phyloP scores from a whole-genome alignment of 2,797 vertebrate genomes.

The Psittacula derbiana region DNA sequence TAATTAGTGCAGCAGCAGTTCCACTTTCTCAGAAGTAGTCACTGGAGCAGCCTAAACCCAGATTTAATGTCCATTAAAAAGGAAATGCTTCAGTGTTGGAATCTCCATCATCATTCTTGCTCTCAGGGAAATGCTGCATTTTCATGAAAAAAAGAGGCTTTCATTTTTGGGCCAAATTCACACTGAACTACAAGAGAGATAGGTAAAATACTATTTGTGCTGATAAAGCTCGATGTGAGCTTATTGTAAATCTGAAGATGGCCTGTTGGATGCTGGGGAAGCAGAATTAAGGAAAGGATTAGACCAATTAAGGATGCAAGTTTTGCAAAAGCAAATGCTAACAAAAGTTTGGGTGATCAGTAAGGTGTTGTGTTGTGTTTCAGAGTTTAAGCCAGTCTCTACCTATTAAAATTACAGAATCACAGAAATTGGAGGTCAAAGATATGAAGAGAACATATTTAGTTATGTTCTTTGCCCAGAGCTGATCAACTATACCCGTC shows the following conservation, averaged over 20 bases:
- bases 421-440: background rate
- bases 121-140: background rate
- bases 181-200: background rate
- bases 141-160: background rate
- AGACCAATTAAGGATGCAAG: background rate
- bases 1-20: background rate
- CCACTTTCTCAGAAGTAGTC: background rate
- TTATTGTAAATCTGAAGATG: background rate
- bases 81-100: background rate
- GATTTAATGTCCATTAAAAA: background rate
- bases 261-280: background rate
- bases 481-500: background rate
- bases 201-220: background rate
- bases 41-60: background rate
- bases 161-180: background rate
- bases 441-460: background rate
- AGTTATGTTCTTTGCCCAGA: background rate
- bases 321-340: background rate
- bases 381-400: background rate
- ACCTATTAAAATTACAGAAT: background rate
- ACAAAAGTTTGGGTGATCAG: background rate
- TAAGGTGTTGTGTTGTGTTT: background rate
- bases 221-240: background rate
- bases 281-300: background rate
- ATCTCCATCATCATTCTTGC: background rate